Conservation (phyloP, 1,140 invertebrate genomes). For the Anthonomus grandis region DNA sequence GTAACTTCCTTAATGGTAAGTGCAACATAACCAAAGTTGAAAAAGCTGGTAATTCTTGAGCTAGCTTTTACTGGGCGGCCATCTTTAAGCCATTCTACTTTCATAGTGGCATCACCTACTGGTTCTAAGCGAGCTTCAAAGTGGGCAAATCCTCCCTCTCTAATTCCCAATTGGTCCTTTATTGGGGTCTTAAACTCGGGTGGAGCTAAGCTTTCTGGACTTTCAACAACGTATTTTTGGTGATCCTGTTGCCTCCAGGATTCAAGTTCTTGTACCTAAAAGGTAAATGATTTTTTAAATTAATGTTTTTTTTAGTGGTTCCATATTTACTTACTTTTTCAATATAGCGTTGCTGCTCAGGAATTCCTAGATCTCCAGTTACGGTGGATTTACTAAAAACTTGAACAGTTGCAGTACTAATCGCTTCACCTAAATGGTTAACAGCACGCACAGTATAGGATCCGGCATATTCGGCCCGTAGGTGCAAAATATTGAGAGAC, state of each 20-base stretch:
- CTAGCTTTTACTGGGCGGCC: slow-evolving; percentile 86
- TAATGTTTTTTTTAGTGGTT: neutral
- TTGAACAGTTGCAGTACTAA: slow-evolving; percentile 73
- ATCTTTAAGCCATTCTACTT: slow-evolving; percentile 95
- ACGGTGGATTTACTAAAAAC: slow-evolving; percentile 69
- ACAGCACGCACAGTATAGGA: slow-evolving; percentile 86
- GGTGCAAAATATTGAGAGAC: slow-evolving; percentile 95
- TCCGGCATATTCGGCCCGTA: slow-evolving; percentile 90
- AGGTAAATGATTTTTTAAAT: too few relatives aligned
- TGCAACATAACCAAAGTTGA: slow-evolving; percentile 95
- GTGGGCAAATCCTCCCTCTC: slow-evolving; percentile 91
- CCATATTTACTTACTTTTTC: slow-evolving; percentile 70
- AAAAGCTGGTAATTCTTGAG: slow-evolving; percentile 90
- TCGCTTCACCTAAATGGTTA: slow-evolving; percentile 82
- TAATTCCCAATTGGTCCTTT: slow-evolving; percentile 82
- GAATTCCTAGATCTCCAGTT: slow-evolving; percentile 81
- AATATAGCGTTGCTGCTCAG: slow-evolving; percentile 90
- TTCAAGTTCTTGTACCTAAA: slow-evolving; percentile 81
- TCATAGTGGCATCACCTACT: slow-evolving; percentile 85
- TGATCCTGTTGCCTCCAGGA: slow-evolving; percentile 78
- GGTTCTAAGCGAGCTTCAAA: slow-evolving; percentile 95
- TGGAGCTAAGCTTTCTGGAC: slow-evolving; percentile 70
- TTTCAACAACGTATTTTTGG: slow-evolving; percentile 72
- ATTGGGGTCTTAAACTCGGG: slow-evolving; percentile 92
- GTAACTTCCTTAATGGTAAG: slow-evolving; percentile 93